phyloP scores from a whole-genome alignment of 2,113 vertebrate species.

The Lontra canadensis region DNA sequence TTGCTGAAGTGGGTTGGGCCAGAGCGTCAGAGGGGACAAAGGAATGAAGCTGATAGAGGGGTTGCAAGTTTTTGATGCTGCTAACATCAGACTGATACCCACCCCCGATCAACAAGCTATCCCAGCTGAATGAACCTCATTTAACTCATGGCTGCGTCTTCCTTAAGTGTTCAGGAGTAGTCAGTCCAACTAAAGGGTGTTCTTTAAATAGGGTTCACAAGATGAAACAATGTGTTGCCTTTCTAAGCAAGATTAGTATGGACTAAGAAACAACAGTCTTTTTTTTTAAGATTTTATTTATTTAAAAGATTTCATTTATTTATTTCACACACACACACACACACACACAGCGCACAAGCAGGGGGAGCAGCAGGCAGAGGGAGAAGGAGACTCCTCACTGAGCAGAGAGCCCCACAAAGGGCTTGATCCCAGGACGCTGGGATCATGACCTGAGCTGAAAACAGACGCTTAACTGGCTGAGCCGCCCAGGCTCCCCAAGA shows the following conservation, averaged over 20 bases:
- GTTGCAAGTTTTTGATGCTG: not conserved
- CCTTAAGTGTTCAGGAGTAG: not conserved
- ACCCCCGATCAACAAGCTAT: not conserved
- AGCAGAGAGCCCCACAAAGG: too few species aligned
- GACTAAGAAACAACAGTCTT: too few species aligned
- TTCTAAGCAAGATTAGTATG: not conserved
- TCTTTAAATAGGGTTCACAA: constrained; percentile 5
- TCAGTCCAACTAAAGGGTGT: not conserved
- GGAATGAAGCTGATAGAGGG: not conserved
- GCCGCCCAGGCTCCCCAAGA: not conserved
- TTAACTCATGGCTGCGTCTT: not conserved
- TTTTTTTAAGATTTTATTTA: too few species aligned
- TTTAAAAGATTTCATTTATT: too few species aligned
- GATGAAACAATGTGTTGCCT: not conserved
- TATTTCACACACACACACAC: too few species aligned
- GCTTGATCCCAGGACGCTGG: too few species aligned
- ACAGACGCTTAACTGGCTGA: too few species aligned
- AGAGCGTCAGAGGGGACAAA: not conserved
- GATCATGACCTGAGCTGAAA: too few species aligned
- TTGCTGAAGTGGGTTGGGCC: not conserved
- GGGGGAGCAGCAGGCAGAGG: too few species aligned
- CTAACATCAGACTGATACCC: not conserved
- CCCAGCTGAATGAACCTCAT: not conserved
- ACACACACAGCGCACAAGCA: too few species aligned
- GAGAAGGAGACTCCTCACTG: too few species aligned